Evolutionary conservation across 2,113 vertebrate species (phyloP).

Genomic region (Crotophaga sulcirostris): DNA sequence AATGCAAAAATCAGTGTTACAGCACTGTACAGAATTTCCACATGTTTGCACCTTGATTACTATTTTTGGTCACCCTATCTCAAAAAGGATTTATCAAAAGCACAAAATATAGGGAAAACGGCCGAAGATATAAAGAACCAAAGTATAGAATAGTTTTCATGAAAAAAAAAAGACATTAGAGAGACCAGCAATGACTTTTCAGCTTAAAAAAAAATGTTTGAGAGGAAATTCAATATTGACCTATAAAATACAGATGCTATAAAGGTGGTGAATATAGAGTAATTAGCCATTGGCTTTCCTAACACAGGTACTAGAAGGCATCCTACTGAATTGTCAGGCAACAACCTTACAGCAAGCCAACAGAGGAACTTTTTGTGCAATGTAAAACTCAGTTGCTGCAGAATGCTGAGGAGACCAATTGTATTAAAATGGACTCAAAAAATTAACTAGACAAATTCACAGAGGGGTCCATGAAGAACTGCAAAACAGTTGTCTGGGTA

Average conservation of each 20-base stretch:
- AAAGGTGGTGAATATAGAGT: background rate
- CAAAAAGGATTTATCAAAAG: background rate
- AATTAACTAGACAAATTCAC: background rate
- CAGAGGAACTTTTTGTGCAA: background rate
- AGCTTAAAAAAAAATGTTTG: background rate
- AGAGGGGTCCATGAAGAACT: background rate
- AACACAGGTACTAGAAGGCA: background rate
- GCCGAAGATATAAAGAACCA: background rate
- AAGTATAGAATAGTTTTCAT: background rate
- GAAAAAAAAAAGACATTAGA: no score
- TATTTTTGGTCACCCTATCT: background rate
- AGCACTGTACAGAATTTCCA: background rate
- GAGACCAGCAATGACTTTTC: background rate
- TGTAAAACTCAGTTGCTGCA: background rate
- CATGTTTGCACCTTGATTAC: background rate
- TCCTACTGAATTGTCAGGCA: background rate
- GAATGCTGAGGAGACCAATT: background rate
- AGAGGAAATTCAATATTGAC: background rate
- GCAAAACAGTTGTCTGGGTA: background rate
- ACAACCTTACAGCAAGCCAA: background rate
- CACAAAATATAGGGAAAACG: background rate
- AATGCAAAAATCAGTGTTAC: background rate
- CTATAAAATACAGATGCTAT: background rate
- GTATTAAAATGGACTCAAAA: background rate
- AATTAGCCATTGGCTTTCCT: background rate